Base-by-base conservation (phyloP, 2,888 invertebrate genomes). In the Pyrocoelia pectoralis region DNA sequence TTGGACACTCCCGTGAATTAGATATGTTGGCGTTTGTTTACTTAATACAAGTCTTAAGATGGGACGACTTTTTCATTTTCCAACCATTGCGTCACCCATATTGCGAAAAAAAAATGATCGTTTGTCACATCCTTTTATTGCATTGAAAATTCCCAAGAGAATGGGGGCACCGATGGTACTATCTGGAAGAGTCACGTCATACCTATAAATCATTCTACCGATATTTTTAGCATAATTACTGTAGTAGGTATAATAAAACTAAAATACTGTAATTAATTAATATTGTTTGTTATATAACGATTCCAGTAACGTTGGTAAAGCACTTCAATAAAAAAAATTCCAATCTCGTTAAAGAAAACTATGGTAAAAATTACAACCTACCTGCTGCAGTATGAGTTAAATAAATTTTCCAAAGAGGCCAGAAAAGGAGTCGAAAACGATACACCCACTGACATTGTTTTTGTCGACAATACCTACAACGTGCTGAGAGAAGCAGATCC, bases 1-100 rank as follows among this genome's bases (percentile, higher is more conserved):
- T 76, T 76, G 76, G 74, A 70, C 76, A 75, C 76, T 75, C 76
- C 76, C 71, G 68, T 73, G 70, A 61, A 70, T 60, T 60, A 67
- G 59, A 71, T 71, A 71, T 71, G 73, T 73, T 70, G 73, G 73
- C 72, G 73, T 75, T 74, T 76, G 76, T 76, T 76, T 76, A 76
- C 72, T 72, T 71, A 57, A 59, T 55, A 52, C 49, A 60, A 33
- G 48, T 60, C 60, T 60, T 56, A 15, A 49, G 57, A 57, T 53
- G 48, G 57, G 41, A 56, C 53, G 53, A 46, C 51, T 54, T 60
- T 58, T 60, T 46, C 29, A 48, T 55, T 60, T 54, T 49, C 28
- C 46, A 38, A 40, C 28, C 43, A 33, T 60, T 60, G 19, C 60
- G 60, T 60, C 60, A 60, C 46, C 8, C 12, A 24, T 19, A 14